These are phyloP conservation scores for Boleophthalmus pectinirostris DNA, from an alignment of 2,113 vertebrate genomes.

Conservation along the genomic window DNA sequence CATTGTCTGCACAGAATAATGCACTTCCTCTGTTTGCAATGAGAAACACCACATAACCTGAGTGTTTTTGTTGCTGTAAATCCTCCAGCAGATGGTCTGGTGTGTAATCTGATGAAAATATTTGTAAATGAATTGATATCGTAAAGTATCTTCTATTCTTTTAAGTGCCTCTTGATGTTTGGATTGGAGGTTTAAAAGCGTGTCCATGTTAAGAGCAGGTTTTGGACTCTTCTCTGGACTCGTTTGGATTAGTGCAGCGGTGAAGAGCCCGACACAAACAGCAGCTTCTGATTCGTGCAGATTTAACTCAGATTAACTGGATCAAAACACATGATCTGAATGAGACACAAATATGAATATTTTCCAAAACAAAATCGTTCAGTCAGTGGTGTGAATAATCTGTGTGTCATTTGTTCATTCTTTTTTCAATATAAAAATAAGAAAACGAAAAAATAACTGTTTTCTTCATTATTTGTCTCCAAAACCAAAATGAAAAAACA, in stretches of 20 bases:
- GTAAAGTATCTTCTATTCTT: slow-evolving; percentile 13
- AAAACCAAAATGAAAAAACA: too few relatives aligned
- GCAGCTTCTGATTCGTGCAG: slow-evolving; percentile 42
- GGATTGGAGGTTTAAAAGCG: slow-evolving; percentile 33
- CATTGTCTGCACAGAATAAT: too few relatives aligned
- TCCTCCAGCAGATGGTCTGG: background rate
- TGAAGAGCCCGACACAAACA: slow-evolving; percentile 54
- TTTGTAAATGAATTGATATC: slow-evolving; percentile 18
- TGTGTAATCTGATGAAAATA: slow-evolving; percentile 37
- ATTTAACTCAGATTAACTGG: background rate
- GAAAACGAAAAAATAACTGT: too few relatives aligned
- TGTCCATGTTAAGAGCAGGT: slow-evolving; percentile 55
- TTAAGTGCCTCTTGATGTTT: slow-evolving; percentile 15
- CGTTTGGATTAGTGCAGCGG: slow-evolving; percentile 18
- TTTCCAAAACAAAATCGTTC: background rate
- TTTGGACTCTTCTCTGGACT: background rate
- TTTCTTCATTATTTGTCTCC: too few relatives aligned
- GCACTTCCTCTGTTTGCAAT: too few relatives aligned
- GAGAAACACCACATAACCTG: background rate
- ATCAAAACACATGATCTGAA: slow-evolving; percentile 3
- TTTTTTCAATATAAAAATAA: too few relatives aligned
- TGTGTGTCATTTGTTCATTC: too few relatives aligned
- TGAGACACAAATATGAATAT: background rate
- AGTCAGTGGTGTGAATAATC: too few relatives aligned
- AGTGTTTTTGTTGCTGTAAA: background rate